These are phyloP conservation scores for Embidobia sp. DNA, from an alignment of 2,888 invertebrate genomes.

Conservation along the genomic window DNA sequence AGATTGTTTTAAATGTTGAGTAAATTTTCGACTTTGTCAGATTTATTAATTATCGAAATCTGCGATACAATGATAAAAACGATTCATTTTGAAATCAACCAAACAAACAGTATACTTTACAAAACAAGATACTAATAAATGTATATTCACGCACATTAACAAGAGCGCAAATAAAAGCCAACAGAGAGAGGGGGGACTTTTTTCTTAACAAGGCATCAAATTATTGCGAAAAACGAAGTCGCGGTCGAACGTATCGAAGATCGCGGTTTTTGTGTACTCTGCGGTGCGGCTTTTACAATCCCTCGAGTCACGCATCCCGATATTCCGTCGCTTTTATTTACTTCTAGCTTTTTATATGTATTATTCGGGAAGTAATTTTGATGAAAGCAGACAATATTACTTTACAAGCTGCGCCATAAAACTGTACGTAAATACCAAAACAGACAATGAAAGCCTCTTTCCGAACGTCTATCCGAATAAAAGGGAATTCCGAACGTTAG, in stretches of 20 bases:
- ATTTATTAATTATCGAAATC: too few species aligned
- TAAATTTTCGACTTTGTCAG: too few species aligned
- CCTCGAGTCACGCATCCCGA: constrained; percentile 3
- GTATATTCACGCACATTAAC: too few species aligned
- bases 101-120: too few species aligned
- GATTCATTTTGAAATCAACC: too few species aligned
- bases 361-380: constrained; percentile 55
- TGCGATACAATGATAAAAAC: too few species aligned
- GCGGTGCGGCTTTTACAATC: constrained; percentile 7
- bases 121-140: too few species aligned
- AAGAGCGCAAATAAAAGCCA: too few species aligned
- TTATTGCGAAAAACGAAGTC: background rate
- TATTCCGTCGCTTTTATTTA: constrained; percentile 33
- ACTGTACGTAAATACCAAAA: constrained; percentile 48
- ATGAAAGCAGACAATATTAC: constrained; percentile 60
- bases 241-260: background rate
- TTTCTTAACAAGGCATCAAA: too few species aligned
- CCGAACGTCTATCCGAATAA: constrained; percentile 11
- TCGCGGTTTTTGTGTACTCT: constrained; percentile 5
- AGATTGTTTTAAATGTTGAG: too few species aligned
- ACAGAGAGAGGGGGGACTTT: too few species aligned
- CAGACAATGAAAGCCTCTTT: constrained; percentile 25
- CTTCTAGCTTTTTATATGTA: constrained; percentile 24
- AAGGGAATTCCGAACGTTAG: constrained; percentile 4
- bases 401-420: constrained; percentile 32